Conservation (phyloP, 2,797 vertebrate genomes). For the Hydrolagus colliei region DNA sequence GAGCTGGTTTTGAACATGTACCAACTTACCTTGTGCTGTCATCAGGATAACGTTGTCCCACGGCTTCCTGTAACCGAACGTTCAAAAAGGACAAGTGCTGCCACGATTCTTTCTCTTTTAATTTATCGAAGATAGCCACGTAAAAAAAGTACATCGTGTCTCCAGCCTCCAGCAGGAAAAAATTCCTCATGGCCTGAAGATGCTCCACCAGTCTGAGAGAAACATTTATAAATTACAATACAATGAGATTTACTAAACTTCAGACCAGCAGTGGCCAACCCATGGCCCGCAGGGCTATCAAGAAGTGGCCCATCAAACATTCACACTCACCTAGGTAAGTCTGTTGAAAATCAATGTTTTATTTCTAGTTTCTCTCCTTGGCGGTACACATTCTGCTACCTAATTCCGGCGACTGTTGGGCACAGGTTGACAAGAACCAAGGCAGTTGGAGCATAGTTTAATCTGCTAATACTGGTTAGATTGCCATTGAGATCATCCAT, state of each 20-base stretch:
- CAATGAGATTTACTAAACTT: neutral
- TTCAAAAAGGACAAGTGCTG: slow-evolving; percentile 89
- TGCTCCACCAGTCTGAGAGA: slow-evolving; percentile 76
- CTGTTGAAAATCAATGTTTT: no score
- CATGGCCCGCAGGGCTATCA: no score
- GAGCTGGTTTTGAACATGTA: neutral
- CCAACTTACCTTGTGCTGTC: slow-evolving; percentile 79
- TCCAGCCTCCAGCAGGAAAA: slow-evolving; percentile 92
- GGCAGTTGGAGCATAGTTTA: no score
- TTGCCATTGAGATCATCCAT: no score
- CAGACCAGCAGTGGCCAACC: neutral
- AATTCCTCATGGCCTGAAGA: slow-evolving; percentile 95
- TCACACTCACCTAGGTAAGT: no score
- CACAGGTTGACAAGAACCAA: no score
- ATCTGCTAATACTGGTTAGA: no score
- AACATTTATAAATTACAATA: neutral
- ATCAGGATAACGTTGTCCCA: slow-evolving; percentile 84
- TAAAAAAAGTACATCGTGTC: slow-evolving; percentile 99
- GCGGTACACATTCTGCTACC: no score
- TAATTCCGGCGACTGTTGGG: no score
- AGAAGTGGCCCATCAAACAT: no score
- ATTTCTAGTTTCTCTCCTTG: no score
- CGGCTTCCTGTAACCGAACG: slow-evolving; percentile 86
- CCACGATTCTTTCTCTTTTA: slow-evolving; percentile 90
- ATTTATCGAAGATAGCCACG: slow-evolving; percentile 94